phyloP scores from a whole-genome alignment of 1,140 invertebrate species.

The Drosophila sp. region DNA sequence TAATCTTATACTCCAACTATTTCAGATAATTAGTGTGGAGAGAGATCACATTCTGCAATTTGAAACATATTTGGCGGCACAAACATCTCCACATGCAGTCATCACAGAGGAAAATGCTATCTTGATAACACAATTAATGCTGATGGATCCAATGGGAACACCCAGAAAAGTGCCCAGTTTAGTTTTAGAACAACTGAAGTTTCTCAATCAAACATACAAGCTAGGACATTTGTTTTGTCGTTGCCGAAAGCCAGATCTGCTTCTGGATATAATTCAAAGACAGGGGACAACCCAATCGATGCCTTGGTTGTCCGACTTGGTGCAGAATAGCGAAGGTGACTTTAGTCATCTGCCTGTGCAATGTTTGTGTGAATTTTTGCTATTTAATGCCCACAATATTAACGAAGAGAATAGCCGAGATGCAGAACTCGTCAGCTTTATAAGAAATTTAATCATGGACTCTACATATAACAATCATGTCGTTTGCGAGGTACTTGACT shows the following conservation, averaged over 20 bases:
- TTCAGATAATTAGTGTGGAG: slow-evolving; percentile 89
- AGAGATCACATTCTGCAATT: slow-evolving; percentile 95
- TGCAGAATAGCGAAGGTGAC: slow-evolving; percentile 93
- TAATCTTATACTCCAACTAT: background rate
- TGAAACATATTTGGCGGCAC: slow-evolving; percentile 96
- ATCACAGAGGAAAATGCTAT: slow-evolving; percentile 96
- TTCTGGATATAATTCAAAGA: slow-evolving; percentile 96
- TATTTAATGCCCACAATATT: slow-evolving; percentile 87
- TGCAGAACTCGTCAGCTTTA: slow-evolving; percentile 91
- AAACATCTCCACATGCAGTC: slow-evolving; percentile 90
- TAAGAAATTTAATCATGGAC: slow-evolving; percentile 89
- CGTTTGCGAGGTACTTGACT: slow-evolving; percentile 94
- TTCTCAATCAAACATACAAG: slow-evolving; percentile 91
- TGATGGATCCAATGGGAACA: slow-evolving; percentile 93
- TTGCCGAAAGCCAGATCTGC: slow-evolving; percentile 95
- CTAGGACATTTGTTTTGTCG: slow-evolving; percentile 96
- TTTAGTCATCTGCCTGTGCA: slow-evolving; percentile 92
- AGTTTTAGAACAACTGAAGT: slow-evolving; percentile 92
- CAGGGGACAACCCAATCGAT: slow-evolving; percentile 95
- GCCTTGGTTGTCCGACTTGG: slow-evolving; percentile 98
- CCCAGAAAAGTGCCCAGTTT: slow-evolving; percentile 91
- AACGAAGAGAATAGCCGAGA: slow-evolving; percentile 81
- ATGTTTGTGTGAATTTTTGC: slow-evolving; percentile 97
- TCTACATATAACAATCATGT: slow-evolving; percentile 87
- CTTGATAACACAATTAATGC: slow-evolving; percentile 92